These are phyloP conservation scores for Alsophila aescularia DNA, from an alignment of 2,888 invertebrate genomes.

Conservation along the genomic window DNA sequence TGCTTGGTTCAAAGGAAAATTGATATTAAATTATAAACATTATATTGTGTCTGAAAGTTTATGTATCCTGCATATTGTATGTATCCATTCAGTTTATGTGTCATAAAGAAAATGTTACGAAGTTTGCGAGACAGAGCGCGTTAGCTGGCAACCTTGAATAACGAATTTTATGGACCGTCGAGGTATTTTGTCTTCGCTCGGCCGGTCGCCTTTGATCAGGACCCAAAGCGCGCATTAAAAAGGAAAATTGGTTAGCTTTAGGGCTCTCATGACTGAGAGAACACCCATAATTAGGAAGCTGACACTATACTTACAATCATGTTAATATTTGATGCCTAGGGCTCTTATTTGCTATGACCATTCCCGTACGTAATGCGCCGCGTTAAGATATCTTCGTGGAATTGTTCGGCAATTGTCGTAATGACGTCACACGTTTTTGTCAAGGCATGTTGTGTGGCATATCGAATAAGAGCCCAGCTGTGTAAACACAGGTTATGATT, in stretches of 20 bases:
- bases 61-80: slow-evolving; percentile 34
- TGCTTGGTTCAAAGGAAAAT: not conserved
- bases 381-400: too few relatives aligned
- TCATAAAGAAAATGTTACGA: slow-evolving; percentile 36
- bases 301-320: not conserved
- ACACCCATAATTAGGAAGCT: slow-evolving; percentile 35
- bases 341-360: too few relatives aligned
- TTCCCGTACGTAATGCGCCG: too few relatives aligned
- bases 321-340: not conserved
- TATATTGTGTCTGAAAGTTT: not conserved
- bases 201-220: slow-evolving; percentile 68
- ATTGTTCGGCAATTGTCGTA: too few relatives aligned
- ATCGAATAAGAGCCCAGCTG: too few relatives aligned
- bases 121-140: slow-evolving; percentile 32
- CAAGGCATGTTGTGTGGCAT: too few relatives aligned
- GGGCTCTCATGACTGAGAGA: slow-evolving; percentile 55
- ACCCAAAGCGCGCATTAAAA: slow-evolving; percentile 70
- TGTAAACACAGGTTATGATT: too few relatives aligned
- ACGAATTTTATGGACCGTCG: slow-evolving; percentile 63
- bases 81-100: slow-evolving; percentile 12
- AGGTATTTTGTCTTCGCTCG: slow-evolving; percentile 63
- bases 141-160: slow-evolving; percentile 51
- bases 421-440: too few relatives aligned
- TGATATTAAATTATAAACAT: not conserved
- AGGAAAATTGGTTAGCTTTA: slow-evolving; percentile 73